Evolutionary conservation across 2,113 vertebrate species (phyloP).

Genomic region (Pseudopipra pipra): DNA sequence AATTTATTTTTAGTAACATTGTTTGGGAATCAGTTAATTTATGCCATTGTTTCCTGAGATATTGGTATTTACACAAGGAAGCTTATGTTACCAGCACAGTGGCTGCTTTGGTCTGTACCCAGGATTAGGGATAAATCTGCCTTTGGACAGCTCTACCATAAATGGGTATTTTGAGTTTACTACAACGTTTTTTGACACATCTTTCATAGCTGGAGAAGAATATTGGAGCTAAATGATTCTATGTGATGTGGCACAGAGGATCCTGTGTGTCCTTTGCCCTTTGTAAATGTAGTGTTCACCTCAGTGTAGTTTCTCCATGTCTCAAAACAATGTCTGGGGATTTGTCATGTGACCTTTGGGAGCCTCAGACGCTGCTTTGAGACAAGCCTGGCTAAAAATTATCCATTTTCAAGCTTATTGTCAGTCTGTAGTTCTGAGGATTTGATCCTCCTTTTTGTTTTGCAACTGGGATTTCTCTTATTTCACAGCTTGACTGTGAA

Average conservation of each 20-base stretch:
- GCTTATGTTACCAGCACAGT: neutral
- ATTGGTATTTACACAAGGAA: neutral
- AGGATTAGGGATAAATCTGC: constrained; percentile 10
- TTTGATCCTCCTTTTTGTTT: neutral
- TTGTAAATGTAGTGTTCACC: neutral
- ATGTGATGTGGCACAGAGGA: neutral
- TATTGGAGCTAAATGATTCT: neutral
- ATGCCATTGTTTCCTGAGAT: constrained; percentile 1
- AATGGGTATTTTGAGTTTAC: neutral
- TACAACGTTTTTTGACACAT: neutral
- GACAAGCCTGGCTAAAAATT: neutral
- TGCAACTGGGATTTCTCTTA: neutral
- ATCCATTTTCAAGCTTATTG: neutral
- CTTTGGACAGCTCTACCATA: neutral
- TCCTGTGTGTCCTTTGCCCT: constrained; percentile 12
- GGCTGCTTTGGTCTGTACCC: neutral
- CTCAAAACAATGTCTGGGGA: neutral
- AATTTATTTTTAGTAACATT: neutral
- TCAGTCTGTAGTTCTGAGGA: neutral
- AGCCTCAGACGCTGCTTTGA: neutral
- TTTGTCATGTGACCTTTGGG: constrained; percentile 10
- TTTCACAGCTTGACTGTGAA: neutral
- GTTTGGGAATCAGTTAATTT: constrained; percentile 1
- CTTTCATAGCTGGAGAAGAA: neutral
- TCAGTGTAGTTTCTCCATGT: neutral